These are phyloP conservation scores for Myotis daubentonii DNA, from an alignment of 2,797 vertebrate genomes.

Conservation along the genomic window DNA sequence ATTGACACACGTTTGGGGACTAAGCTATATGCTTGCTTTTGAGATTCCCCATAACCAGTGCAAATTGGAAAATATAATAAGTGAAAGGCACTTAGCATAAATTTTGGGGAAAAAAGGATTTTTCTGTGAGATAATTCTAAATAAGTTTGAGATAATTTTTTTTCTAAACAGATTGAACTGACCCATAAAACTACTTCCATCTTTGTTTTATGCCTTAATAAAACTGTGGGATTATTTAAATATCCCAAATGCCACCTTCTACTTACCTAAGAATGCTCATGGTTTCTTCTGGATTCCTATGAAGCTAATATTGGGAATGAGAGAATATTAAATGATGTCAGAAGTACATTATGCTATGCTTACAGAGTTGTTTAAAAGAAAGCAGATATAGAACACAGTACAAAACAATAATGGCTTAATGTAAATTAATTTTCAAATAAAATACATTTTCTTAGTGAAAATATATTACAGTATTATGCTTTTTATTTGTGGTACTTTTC, in stretches of 20 bases:
- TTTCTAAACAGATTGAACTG: not conserved
- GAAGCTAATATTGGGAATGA: not conserved
- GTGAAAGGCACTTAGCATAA: not conserved
- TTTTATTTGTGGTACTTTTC: slow-evolving; percentile 13
- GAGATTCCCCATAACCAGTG: not conserved
- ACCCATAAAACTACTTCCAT: not conserved
- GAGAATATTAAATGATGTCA: not conserved
- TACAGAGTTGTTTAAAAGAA: not conserved
- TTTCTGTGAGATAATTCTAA: not conserved
- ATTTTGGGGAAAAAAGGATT: not conserved
- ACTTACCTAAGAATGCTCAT: not conserved
- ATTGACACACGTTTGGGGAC: not conserved
- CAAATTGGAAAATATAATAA: not conserved
- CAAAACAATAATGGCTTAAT: not conserved
- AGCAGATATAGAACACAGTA: not conserved
- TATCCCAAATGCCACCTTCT: not conserved
- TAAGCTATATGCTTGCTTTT: not conserved
- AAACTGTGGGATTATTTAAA: not conserved
- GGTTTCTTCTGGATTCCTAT: not conserved
- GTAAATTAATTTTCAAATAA: slow-evolving; percentile 9
- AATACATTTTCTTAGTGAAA: slow-evolving; percentile 21
- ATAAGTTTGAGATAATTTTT: not conserved
- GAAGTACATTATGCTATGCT: not conserved
- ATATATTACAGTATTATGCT: not conserved
- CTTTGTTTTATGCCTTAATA: not conserved